phyloP scores from a whole-genome alignment of 2,797 vertebrate species.

The Aselliscus stoliczkanus region DNA sequence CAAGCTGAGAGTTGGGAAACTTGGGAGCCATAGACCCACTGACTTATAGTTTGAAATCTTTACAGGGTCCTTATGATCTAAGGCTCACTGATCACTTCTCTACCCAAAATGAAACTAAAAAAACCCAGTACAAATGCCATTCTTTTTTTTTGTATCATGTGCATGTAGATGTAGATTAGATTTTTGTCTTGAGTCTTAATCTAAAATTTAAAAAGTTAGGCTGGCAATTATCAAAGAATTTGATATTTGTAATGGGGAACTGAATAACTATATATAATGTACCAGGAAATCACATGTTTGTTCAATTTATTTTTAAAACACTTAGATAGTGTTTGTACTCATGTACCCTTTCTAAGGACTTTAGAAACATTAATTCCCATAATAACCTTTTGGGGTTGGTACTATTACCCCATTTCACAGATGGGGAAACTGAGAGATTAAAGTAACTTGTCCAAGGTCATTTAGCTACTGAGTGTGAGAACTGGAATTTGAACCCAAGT shows the following conservation, averaged over 20 bases:
- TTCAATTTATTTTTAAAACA: background rate
- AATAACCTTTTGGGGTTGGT: background rate
- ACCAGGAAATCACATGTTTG: background rate
- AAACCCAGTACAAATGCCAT: background rate
- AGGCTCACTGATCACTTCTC: background rate
- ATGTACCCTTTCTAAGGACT: background rate
- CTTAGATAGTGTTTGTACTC: background rate
- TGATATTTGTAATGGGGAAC: background rate
- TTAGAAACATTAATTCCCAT: background rate
- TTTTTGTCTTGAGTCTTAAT: background rate
- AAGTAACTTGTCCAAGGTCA: background rate
- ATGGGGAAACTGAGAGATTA: background rate
- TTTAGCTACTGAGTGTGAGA: background rate
- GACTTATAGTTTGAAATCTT: background rate
- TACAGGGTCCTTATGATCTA: background rate
- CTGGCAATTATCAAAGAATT: background rate
- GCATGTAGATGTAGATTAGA: background rate
- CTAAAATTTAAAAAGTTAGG: background rate
- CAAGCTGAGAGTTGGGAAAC: background rate
- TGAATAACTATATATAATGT: background rate
- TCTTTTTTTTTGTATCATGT: background rate
- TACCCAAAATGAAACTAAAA: background rate
- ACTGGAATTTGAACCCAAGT: background rate
- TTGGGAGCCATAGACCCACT: background rate
- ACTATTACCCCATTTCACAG: background rate